Base-by-base conservation (phyloP, 2,797 vertebrate species). In the Tragopan temminckii region DNA sequence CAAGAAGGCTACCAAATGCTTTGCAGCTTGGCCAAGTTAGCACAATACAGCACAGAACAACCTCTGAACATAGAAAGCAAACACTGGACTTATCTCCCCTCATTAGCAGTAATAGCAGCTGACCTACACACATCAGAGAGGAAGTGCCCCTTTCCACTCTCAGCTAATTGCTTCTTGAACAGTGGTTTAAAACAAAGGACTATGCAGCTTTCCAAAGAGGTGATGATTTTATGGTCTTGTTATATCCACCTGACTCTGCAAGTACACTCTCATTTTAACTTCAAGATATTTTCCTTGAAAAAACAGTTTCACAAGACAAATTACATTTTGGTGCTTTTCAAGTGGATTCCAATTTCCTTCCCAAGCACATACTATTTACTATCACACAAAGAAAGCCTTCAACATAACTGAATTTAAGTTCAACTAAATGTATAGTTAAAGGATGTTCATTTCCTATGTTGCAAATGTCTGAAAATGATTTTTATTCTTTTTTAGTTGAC, bases 151-250 rank as follows among this genome's bases (percentile, higher is more conserved):
- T 57, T 50, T 84, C 55, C n/a, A 20, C 52, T 78, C 55, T 77
- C 14, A 53, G 18, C 11, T 59, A 62, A 79, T 45, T 88, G 20
- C 40, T 80, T 91, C 90, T 68, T 64, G 15, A 88, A 71, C 21
- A 72, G 35, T 25, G 20, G 31, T 72, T 91, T 58, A 69, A 95
- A 94, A 80, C 62, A 85, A 72, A 69, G 35, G 27, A 84, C 40
- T 72, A 67, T 6, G 43, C 8, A 5, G 3, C 24, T 43, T 85
- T 50, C 58, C 50, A 89, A 53, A 94, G 21, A 33, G 15, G 23
- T n/a, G 11, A 79, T 68, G 70, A 71, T 92, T 93, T 80, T 63
- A 71, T 35, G 53, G 9, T 33, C 36, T 24, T 15, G 15, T 55
- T 74, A 81, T 7, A 84, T 18, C 7, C 35, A 18, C 14, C 31